Base-by-base conservation (phyloP, 2,113 vertebrate species). In the Chaenogobius annularis region DNA sequence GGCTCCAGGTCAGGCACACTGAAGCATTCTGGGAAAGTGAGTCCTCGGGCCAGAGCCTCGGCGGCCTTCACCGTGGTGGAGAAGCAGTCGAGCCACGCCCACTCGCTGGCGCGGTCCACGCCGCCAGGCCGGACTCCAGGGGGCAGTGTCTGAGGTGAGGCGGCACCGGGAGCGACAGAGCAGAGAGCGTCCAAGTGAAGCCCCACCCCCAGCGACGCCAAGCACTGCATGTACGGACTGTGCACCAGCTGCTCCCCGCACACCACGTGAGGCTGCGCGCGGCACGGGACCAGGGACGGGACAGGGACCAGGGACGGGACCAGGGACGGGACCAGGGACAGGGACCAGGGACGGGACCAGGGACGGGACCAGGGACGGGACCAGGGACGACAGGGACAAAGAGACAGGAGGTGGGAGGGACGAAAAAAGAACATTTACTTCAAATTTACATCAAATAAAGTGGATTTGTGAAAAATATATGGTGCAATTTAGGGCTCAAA, bases 181-280 rank as follows among this genome's bases (percentile, higher is more conserved):
- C 19, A 98, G 94, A 98, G 94, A 75, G 93, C 93, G 69, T 99
- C 98, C 70, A 99, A 93, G 75, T 95, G 96, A 44, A 99, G 95
- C 0, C 98, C 98, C 72, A 99, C 97, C 0, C 96, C 96, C 14
- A 99, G 91, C 0, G 97, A 99, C 22, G 98, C 95, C 40, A 99
- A 88, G 82, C 98, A 99, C 81, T 99, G 98, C 97, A 99, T 98
- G 54, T 99, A 99, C 2, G 97, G 96, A 70, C 98, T 99, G 66
- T 99, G 98, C 59, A 99, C 95, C 1, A 99, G 95, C 91, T 99
- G 98, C 85, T 99, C 98, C 0, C 98, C 98, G 70, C 97, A 98
- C 0, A 98, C 95, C 3, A 99, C 98, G 0, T 98, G 96, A 11
- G 97, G 97, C 97, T 99, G 58, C 26, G 67, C 1, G 19, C n/a